phyloP scores from a whole-genome alignment of 2,797 vertebrate species.

The Coluber constrictor region DNA sequence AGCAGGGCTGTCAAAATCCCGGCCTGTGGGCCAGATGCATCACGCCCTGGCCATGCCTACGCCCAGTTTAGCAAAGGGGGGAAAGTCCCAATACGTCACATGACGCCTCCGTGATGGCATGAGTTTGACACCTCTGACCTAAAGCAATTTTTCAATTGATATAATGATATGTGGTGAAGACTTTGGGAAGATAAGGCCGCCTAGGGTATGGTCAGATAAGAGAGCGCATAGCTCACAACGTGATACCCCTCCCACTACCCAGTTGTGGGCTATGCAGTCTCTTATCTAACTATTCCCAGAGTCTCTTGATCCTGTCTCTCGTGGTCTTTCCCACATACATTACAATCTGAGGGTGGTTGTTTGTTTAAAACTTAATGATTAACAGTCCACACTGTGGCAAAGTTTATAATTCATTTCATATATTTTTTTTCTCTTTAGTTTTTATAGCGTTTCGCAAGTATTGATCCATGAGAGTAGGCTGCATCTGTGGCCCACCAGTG shows the following conservation, averaged over 20 bases:
- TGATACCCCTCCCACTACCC: too few relatives aligned
- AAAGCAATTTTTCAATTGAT: neutral
- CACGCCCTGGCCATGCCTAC: too few relatives aligned
- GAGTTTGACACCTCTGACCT: too few relatives aligned
- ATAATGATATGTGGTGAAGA: neutral
- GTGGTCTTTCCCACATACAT: neutral
- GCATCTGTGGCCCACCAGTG: too few relatives aligned
- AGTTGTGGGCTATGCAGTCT: neutral
- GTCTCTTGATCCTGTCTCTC: neutral
- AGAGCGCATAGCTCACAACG: neutral
- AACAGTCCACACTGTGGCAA: neutral
- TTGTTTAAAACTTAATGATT: neutral
- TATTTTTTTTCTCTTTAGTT: neutral
- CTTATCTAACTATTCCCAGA: neutral
- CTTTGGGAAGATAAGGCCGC: neutral
- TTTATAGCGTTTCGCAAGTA: neutral
- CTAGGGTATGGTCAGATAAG: neutral
- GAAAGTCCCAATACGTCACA: too few relatives aligned
- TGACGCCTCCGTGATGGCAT: too few relatives aligned
- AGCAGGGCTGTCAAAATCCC: too few relatives aligned
- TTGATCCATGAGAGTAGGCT: neutral
- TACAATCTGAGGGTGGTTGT: neutral
- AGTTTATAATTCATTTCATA: neutral
- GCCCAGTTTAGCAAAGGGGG: too few relatives aligned
- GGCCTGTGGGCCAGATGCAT: too few relatives aligned